A percentile compares a stretch with the other conserved stretches of the same genome.
These are phyloP conservation scores for Neopelma chrysocephalum DNA, from an alignment of 2,797 vertebrate genomes.

Conservation along the genomic window DNA sequence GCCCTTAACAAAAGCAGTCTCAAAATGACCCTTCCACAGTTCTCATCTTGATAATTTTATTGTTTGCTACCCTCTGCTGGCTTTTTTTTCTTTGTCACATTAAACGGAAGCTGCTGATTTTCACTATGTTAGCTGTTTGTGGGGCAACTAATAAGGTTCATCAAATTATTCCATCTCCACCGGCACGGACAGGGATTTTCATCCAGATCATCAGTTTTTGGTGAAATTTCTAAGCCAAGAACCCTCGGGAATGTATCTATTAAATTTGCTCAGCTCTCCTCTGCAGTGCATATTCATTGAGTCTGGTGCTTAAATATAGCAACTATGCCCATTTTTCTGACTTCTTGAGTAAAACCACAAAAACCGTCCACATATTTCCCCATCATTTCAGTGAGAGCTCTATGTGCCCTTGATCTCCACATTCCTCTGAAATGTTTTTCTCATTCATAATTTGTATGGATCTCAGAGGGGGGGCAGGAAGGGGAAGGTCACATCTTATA, in stretches of 20 bases:
- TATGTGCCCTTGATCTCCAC: neutral
- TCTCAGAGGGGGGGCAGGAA: too few relatives aligned
- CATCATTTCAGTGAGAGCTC: neutral
- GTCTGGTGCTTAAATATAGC: neutral
- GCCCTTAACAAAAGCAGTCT: neutral
- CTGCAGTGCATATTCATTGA: neutral
- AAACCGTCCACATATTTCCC: neutral
- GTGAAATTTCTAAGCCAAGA: neutral
- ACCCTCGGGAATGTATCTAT: neutral
- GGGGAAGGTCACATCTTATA: neutral
- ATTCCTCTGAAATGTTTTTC: neutral
- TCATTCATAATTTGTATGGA: neutral
- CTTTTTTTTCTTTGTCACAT: neutral
- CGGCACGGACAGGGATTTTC: neutral
- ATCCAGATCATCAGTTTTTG: neutral
- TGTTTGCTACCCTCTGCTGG: slow-evolving; percentile 59
- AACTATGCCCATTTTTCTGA: neutral
- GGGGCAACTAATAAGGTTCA: neutral
- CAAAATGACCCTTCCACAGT: neutral
- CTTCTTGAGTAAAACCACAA: neutral
- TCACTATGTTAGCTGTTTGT: neutral
- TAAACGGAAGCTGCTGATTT: neutral
- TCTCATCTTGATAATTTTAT: neutral
- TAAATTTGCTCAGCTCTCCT: neutral
- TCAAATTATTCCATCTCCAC: neutral